phyloP scores from a whole-genome alignment of 2,113 vertebrate species.

The Rhizomys pruinosus region DNA sequence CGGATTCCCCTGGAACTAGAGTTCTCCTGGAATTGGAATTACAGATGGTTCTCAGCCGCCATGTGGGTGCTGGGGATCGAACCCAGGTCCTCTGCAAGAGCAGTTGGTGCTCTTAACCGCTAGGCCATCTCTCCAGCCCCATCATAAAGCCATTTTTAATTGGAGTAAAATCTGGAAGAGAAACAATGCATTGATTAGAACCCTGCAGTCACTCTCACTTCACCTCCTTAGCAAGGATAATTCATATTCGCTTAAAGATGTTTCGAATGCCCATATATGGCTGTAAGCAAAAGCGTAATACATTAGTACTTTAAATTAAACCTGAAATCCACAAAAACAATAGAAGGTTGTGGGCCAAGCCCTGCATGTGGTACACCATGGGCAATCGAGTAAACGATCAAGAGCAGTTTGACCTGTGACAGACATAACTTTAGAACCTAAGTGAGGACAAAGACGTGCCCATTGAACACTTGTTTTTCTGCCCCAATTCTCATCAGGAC shows the following conservation, averaged over 20 bases:
- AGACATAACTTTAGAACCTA: background rate
- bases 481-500: slow-evolving; percentile 86
- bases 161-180: background rate
- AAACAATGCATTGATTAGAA: slow-evolving; percentile 16
- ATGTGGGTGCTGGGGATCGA: too few species aligned
- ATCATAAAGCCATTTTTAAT: background rate
- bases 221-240: background rate
- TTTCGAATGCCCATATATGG: background rate
- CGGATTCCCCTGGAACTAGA: too few species aligned
- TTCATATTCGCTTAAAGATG: background rate
- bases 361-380: background rate
- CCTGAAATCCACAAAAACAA: background rate
- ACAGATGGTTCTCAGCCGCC: too few species aligned
- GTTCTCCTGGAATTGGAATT: too few species aligned
- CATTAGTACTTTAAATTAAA: slow-evolving; percentile 7
- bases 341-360: background rate
- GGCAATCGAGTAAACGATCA: background rate
- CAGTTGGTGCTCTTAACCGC: too few species aligned
- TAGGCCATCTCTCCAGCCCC: too few species aligned
- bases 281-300: background rate
- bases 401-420: background rate
- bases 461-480: slow-evolving; percentile 22
- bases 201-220: background rate
- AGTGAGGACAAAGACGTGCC: background rate
- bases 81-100: too few species aligned